Evolutionary conservation across 2,888 invertebrate genomes (phyloP).

Genomic region (Beris chalybata): DNA sequence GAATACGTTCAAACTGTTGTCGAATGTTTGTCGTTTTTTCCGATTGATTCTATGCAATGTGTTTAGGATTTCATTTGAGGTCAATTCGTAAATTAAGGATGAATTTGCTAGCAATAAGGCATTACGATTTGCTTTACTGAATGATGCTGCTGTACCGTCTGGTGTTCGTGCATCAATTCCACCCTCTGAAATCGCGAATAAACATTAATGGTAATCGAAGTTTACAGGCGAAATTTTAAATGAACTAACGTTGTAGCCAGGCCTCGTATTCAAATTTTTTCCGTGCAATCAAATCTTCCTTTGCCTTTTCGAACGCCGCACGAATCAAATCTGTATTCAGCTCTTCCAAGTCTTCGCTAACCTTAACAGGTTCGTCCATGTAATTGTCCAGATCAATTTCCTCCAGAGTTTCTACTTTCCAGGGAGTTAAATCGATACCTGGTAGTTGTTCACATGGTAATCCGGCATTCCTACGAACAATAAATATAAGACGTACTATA

Average conservation of each 20-base stretch:
- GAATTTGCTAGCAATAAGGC: constrained; percentile 83
- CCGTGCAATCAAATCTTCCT: constrained; percentile 72
- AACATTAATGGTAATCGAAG: neutral
- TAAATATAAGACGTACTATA: too few relatives aligned
- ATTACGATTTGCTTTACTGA: constrained; percentile 85
- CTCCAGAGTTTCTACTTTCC: constrained; percentile 63
- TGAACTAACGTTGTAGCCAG: constrained; percentile 69
- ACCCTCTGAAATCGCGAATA: constrained; percentile 60
- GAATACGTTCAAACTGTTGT: constrained; percentile 60
- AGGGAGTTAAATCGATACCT: constrained; percentile 68
- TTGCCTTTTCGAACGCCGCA: constrained; percentile 77
- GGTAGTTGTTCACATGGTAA: constrained; percentile 75
- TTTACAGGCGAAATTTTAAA: neutral
- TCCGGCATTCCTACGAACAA: constrained; percentile 64
- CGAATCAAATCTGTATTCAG: constrained; percentile 71
- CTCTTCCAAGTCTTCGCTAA: constrained; percentile 63
- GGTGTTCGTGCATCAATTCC: constrained; percentile 85
- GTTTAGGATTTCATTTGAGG: constrained; percentile 83
- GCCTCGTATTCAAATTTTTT: constrained; percentile 80
- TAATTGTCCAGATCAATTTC: constrained; percentile 47
- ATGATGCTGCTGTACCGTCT: constrained; percentile 84
- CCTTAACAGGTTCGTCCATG: constrained; percentile 47
- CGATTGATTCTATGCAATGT: constrained; percentile 60
- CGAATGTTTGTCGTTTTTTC: constrained; percentile 74
- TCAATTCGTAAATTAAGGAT: constrained; percentile 82